These are phyloP conservation scores for Carapus acus DNA, from an alignment of 2,797 vertebrate species.

Conservation along the genomic window DNA sequence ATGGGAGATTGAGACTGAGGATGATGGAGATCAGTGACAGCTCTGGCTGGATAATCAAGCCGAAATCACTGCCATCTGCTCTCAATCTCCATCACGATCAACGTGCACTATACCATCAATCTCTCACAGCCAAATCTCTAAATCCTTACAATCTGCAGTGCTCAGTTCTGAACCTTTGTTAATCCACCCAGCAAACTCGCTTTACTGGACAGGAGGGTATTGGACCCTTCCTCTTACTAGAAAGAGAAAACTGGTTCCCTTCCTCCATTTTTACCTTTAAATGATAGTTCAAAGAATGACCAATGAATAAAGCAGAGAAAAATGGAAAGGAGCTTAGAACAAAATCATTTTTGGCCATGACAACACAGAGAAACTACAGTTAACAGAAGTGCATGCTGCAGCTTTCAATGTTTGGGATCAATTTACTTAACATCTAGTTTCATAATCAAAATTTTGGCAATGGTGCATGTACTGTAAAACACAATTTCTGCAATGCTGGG, in stretches of 20 bases:
- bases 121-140: conserved; percentile 72
- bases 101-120: conserved; percentile 64
- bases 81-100: conserved; percentile 70
- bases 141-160: conserved; percentile 74
- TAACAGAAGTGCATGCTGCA: background rate
- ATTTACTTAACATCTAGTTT: conserved; percentile 16
- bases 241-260: conserved; percentile 32
- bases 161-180: conserved; percentile 62
- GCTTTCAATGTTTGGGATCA: conserved; percentile 9
- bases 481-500: conserved; percentile 10
- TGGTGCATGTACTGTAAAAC: conserved; percentile 14
- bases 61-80: conserved; percentile 77
- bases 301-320: too few species aligned
- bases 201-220: conserved; percentile 62
- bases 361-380: conserved; percentile 1
- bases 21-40: conserved; percentile 75
- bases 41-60: conserved; percentile 69
- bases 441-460: conserved; percentile 21
- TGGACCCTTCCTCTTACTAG: conserved; percentile 36
- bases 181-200: conserved; percentile 64
- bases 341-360: too few species aligned
- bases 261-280: too few species aligned
- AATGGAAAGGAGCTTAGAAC: too few species aligned
- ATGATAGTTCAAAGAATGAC: too few species aligned
- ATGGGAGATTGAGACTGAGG: conserved; percentile 73